phyloP scores from a whole-genome alignment of 2,113 vertebrate genomes.

The Gracilinanus agilis region DNA sequence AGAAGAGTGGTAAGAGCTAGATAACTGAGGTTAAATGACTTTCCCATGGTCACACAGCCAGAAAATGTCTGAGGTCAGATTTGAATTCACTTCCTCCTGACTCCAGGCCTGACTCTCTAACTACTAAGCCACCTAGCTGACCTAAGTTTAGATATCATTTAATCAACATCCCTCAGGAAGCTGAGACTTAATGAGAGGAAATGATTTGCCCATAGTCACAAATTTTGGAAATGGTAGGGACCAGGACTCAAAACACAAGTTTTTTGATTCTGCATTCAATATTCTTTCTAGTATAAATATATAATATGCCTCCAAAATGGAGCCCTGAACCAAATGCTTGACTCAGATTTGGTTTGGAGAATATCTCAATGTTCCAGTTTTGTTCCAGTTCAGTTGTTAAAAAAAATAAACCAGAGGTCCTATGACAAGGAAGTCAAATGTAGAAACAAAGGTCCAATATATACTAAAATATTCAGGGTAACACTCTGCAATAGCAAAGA shows the following conservation, averaged over 20 bases:
- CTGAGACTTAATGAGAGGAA: neutral
- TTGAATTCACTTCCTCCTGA: no score
- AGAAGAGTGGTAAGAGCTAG: no score
- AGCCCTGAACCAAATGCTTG: neutral
- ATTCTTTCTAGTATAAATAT: neutral
- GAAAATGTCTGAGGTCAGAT: no score
- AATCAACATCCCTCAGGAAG: neutral
- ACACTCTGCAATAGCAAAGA: neutral
- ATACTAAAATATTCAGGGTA: neutral
- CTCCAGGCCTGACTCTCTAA: no score
- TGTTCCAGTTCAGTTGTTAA: neutral
- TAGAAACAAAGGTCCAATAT: neutral
- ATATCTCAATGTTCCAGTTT: neutral
- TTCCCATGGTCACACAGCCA: no score
- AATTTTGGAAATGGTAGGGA: neutral
- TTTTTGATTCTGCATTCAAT: neutral
- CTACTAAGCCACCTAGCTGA: no score
- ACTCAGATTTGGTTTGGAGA: neutral
- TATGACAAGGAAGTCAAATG: neutral
- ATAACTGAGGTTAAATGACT: no score
- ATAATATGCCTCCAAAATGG: neutral
- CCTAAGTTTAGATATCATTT: neutral
- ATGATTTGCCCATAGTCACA: neutral
- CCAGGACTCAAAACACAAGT: no score
- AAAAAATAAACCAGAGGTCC: neutral